phyloP scores from a whole-genome alignment of 2,888 invertebrate species.

The Macrophya annulata region DNA sequence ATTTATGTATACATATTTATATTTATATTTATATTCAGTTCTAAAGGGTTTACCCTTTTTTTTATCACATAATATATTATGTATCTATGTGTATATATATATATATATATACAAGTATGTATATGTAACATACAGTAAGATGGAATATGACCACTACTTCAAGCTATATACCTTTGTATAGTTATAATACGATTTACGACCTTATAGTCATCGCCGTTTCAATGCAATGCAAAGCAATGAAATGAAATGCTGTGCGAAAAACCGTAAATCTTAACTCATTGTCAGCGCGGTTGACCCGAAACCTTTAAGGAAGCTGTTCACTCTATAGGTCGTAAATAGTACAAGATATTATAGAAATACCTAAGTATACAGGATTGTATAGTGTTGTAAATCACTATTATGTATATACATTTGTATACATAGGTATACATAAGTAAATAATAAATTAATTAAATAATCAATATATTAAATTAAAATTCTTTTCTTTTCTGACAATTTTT shows the following conservation, averaged over 20 bases:
- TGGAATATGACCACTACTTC: neutral
- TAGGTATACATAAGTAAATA: neutral
- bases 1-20: no score
- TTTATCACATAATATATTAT: no score
- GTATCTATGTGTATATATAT: no score
- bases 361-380: neutral
- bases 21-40: no score
- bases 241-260: neutral
- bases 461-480: neutral
- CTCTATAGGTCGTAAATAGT: conserved; percentile 13
- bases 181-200: neutral
- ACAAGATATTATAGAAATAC: neutral
- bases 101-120: no score
- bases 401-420: neutral
- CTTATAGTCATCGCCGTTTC: neutral
- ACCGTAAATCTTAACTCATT: conserved; percentile 27
- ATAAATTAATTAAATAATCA: neutral
- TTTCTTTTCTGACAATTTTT: no score
- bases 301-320: conserved; percentile 33
- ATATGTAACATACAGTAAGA: neutral
- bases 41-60: no score
- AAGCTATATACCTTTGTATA: neutral
- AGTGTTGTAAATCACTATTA: neutral
- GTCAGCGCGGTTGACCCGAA: conserved; percentile 28
- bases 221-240: neutral